Percentiles rank a stretch among this genome's conserved stretches.
These are phyloP conservation scores for Zosterops japonicus DNA, from an alignment of 2,113 vertebrate genomes.

Conservation along the genomic window DNA sequence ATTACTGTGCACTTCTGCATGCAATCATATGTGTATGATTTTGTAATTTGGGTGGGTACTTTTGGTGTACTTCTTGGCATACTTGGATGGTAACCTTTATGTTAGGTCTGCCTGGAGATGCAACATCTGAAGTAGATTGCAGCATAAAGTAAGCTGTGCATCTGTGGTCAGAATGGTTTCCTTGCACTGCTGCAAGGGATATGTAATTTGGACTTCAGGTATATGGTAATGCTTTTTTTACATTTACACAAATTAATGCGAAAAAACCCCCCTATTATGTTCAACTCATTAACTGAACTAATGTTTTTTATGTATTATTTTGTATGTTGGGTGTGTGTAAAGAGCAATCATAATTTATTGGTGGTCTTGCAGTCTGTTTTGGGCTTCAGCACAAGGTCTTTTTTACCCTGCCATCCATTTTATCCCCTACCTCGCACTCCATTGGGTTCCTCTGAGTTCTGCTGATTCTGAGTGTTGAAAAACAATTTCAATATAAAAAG, in stretches of 20 bases:
- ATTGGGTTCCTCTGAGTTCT: not conserved
- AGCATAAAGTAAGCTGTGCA: not conserved
- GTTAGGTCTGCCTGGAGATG: not conserved
- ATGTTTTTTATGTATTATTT: not conserved
- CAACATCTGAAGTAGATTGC: not conserved
- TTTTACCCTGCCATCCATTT: not conserved
- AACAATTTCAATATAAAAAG: not conserved
- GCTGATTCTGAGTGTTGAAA: not conserved
- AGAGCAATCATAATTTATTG: not conserved
- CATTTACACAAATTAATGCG: not conserved
- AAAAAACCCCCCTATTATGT: rapidly evolving
- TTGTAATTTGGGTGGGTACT: not conserved
- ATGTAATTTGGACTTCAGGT: not conserved
- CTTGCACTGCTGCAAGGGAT: not conserved
- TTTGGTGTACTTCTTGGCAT: not conserved
- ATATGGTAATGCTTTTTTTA: not conserved
- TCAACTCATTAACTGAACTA: not conserved
- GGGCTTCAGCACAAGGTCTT: not conserved
- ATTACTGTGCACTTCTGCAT: not conserved
- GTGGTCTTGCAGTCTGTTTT: not conserved
- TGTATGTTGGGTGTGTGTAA: not conserved
- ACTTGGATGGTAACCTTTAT: not conserved
- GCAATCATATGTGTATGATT: rapidly evolving
- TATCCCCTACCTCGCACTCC: rapidly evolving
- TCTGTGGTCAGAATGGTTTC: not conserved